Conservation (phyloP, 2,113 vertebrate genomes). For the Procapra przewalskii region DNA sequence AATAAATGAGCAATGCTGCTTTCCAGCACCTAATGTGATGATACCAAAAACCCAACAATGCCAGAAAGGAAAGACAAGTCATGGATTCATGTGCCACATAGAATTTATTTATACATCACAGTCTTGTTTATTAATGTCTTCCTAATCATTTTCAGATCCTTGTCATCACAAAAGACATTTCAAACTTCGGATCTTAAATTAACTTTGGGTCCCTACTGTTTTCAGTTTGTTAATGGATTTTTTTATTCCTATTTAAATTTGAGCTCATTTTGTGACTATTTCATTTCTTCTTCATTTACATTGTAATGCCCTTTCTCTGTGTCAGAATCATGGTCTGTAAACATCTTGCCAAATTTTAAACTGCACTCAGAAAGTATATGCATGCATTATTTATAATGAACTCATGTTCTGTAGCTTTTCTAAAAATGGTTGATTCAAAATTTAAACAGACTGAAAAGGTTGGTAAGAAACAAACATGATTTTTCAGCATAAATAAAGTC, state of each 20-base stretch:
- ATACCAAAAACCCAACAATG: neutral
- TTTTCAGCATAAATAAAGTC: constrained; percentile 33
- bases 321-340: neutral
- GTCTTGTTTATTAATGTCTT: neutral
- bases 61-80: neutral
- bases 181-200: constrained; percentile 52
- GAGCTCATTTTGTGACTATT: constrained; percentile 35
- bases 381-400: neutral
- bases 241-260: constrained; percentile 72
- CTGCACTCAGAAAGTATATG: neutral
- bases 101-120: neutral
- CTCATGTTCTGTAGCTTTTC: neutral
- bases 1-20: constrained; percentile 40
- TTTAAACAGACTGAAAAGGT: neutral
- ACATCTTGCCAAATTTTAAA: constrained; percentile 26
- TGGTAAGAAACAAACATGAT: neutral
- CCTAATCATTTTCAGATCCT: neutral
- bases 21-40: constrained; percentile 27
- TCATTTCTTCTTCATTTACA: neutral
- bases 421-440: constrained; percentile 41
- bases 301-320: neutral
- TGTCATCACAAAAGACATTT: constrained; percentile 56
- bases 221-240: constrained; percentile 59
- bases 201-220: constrained; percentile 59
- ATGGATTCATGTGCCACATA: neutral